These are phyloP conservation scores for Aricia artaxerxes DNA, from an alignment of 2,888 invertebrate genomes.

Conservation along the genomic window DNA sequence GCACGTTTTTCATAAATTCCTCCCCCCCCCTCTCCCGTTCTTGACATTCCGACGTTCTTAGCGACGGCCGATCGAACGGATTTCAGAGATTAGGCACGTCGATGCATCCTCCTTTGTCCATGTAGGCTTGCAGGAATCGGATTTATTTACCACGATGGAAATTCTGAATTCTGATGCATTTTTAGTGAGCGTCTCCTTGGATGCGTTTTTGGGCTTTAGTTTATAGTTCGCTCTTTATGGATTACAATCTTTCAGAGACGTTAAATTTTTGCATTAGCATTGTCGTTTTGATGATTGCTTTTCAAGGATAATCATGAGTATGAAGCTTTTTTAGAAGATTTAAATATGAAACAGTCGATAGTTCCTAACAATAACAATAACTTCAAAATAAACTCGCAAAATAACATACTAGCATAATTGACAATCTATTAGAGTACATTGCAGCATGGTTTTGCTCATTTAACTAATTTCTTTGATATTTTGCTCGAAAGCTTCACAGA, in stretches of 20 bases:
- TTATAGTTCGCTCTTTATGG: neutral
- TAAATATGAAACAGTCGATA: neutral
- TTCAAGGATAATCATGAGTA: neutral
- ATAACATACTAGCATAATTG: no score
- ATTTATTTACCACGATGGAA: slow-evolving; percentile 29
- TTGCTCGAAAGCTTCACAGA: neutral
- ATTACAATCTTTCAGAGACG: neutral
- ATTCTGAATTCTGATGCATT: slow-evolving; percentile 9
- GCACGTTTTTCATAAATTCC: slow-evolving; percentile 44
- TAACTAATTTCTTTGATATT: neutral
- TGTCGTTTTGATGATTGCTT: neutral
- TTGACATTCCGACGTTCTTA: slow-evolving; percentile 38
- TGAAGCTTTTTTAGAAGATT: neutral
- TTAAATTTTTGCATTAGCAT: neutral
- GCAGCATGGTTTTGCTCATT: neutral
- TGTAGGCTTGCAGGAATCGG: slow-evolving; percentile 35
- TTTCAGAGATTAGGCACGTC: slow-evolving; percentile 68
- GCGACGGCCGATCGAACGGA: slow-evolving; percentile 49
- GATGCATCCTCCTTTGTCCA: slow-evolving; percentile 56
- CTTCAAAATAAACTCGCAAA: no score
- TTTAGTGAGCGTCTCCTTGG: neutral
- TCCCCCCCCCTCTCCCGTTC: slow-evolving; percentile 40
- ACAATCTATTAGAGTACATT: neutral
- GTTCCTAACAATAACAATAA: no score
- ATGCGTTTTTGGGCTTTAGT: neutral